These are phyloP conservation scores for Lycocorax pyrrhopterus DNA, from an alignment of 2,113 vertebrate species.

Conservation along the genomic window DNA sequence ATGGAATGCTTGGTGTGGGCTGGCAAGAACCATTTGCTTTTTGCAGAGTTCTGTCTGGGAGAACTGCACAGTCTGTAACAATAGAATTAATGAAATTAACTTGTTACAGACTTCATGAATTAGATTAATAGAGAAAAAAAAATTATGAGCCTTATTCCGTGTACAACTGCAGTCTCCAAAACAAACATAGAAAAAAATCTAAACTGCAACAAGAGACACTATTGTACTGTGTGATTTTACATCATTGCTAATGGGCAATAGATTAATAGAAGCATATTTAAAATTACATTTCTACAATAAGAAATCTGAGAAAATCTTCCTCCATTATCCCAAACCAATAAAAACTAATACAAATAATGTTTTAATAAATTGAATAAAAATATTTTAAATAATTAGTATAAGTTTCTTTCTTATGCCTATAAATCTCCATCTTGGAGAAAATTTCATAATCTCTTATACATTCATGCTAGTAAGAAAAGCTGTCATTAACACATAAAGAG, in stretches of 20 bases:
- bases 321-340: not conserved
- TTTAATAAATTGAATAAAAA: not conserved
- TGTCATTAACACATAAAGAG: not conserved
- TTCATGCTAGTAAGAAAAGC: not conserved
- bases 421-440: not conserved
- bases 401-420: not conserved
- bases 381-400: not conserved
- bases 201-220: not conserved
- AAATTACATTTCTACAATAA: not conserved
- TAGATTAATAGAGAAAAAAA: constrained; percentile 6
- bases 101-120: constrained; percentile 4
- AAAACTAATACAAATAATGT: not conserved
- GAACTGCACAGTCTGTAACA: not conserved
- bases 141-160: not conserved
- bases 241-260: not conserved
- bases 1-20: not conserved
- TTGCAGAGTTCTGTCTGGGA: not conserved
- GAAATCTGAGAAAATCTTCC: not conserved
- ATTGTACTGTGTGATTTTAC: not conserved
- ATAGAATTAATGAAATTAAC: constrained; percentile 10
- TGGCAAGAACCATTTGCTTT: not conserved
- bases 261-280: not conserved
- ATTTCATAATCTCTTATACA: not conserved
- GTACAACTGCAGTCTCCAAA: not conserved
- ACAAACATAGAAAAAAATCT: not conserved